Evolutionary conservation across 2,888 invertebrate genomes (phyloP).

Genomic region (Cheilosia grossa): DNA sequence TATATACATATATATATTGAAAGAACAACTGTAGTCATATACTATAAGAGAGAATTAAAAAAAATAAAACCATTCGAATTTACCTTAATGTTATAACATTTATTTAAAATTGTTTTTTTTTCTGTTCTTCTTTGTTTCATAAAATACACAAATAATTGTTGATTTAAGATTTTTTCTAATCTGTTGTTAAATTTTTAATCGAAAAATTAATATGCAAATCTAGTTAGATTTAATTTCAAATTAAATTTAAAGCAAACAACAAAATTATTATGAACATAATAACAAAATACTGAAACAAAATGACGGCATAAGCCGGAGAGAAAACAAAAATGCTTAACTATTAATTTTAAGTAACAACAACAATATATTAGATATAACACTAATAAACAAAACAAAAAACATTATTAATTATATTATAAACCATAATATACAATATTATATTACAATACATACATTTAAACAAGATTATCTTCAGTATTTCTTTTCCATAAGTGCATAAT

Average conservation of each 20-base stretch:
- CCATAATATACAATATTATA: conserved; percentile 75
- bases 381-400: conserved; percentile 73
- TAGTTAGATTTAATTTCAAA: conserved; percentile 72
- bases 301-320: conserved; percentile 78
- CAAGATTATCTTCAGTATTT: conserved; percentile 70
- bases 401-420: conserved; percentile 76
- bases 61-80: conserved; percentile 72
- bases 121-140: conserved; percentile 42
- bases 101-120: conserved; percentile 60
- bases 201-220: conserved; percentile 33
- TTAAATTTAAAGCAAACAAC: conserved; percentile 52
- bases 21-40: conserved; percentile 48
- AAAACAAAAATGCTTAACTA: conserved; percentile 80
- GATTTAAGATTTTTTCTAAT: conserved; percentile 52
- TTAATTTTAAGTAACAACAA: conserved; percentile 70
- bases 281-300: conserved; percentile 68
- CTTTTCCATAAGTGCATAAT: conserved; percentile 70
- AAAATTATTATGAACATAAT: conserved; percentile 49
- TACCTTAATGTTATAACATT: conserved; percentile 75
- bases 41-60: conserved; percentile 63
- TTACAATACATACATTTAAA: conserved; percentile 68
- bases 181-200: conserved; percentile 71
- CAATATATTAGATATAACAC: conserved; percentile 74
- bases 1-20: conserved; percentile 73
- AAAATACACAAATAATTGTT: conserved; percentile 49